Evolutionary conservation across 2,888 invertebrate species (phyloP).

Genomic region (Lepas anatifera): DNA sequence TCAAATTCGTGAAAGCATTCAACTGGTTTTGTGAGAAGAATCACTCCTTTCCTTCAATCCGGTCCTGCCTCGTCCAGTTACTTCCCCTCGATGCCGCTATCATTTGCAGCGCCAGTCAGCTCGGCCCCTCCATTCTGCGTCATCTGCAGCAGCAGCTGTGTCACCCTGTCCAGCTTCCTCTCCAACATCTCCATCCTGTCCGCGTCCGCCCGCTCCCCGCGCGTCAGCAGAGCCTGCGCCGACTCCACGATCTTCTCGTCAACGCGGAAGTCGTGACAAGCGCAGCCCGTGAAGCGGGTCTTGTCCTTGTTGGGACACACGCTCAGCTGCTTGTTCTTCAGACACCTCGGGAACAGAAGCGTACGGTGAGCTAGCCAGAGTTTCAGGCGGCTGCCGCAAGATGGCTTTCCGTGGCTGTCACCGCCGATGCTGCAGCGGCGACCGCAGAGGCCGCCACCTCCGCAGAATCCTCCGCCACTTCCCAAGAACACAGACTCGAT

Average conservation of each 20-base stretch:
- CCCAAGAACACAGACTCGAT: slow-evolving; percentile 58
- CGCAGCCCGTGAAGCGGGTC: slow-evolving; percentile 17
- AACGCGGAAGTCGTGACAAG: slow-evolving; percentile 13
- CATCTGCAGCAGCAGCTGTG: not conserved
- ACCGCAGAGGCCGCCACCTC: no score
- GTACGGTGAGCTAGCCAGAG: not conserved
- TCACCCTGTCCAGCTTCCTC: not conserved
- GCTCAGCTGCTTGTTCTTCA: slow-evolving; percentile 16
- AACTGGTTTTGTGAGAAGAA: no score
- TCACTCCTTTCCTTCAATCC: no score
- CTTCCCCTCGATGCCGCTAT: no score
- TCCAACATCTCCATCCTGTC: not conserved
- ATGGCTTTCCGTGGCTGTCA: not conserved
- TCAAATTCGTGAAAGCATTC: no score
- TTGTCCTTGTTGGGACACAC: slow-evolving; percentile 18
- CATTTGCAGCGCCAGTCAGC: not conserved
- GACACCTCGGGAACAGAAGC: slow-evolving; percentile 16
- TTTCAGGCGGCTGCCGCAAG: no score
- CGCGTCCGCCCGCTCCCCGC: not conserved
- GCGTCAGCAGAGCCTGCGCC: not conserved
- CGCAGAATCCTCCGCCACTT: no score
- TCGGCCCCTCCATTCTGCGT: not conserved
- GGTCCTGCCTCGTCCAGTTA: no score
- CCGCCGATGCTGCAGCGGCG: slow-evolving; percentile 14
- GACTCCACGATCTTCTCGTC: slow-evolving; percentile 5